A percentile compares a stretch with the other conserved stretches of the same genome.
phyloP scores from a whole-genome alignment of 2,888 invertebrate species.

The Epinotia demarniana region DNA sequence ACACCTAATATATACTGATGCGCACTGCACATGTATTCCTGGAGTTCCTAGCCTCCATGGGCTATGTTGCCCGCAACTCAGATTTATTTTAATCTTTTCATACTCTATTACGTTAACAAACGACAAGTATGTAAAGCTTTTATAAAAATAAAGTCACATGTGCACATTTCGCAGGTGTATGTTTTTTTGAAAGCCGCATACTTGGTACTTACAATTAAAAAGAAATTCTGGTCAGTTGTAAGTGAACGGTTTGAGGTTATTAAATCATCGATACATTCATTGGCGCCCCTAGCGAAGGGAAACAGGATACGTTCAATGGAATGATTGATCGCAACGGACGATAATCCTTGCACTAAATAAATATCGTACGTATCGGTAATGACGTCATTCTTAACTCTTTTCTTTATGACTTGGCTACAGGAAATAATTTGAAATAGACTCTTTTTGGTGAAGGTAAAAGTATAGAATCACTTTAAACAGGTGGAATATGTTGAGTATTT shows the following conservation, averaged over 20 bases:
- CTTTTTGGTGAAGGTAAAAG: too few species aligned
- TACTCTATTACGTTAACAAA: too few species aligned
- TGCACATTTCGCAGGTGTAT: not conserved
- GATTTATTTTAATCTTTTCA: too few species aligned
- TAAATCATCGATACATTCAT: conserved; percentile 50
- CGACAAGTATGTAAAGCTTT: not conserved
- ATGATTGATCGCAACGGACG: conserved; percentile 83
- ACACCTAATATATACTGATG: not conserved
- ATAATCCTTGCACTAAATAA: conserved; percentile 82
- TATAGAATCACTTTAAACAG: not conserved
- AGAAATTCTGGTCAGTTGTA: not conserved
- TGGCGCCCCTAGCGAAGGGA: conserved; percentile 70
- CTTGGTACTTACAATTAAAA: not conserved
- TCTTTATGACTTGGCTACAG: conserved; percentile 30
- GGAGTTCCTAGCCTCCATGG: not conserved
- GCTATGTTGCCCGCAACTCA: not conserved
- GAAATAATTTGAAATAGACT: conserved; percentile 1
- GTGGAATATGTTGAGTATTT: not conserved
- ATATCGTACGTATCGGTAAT: conserved; percentile 48
- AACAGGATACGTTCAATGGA: conserved; percentile 84
- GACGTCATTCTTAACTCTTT: conserved; percentile 27
- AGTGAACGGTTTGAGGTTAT: conserved; percentile 7
- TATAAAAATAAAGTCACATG: not conserved
- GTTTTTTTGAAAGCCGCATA: not conserved
- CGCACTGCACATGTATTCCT: not conserved